Percentiles rank a stretch among this genome's conserved stretches.
Conservation (phyloP, 23 tunicate species). For the Styela clava region DNA sequence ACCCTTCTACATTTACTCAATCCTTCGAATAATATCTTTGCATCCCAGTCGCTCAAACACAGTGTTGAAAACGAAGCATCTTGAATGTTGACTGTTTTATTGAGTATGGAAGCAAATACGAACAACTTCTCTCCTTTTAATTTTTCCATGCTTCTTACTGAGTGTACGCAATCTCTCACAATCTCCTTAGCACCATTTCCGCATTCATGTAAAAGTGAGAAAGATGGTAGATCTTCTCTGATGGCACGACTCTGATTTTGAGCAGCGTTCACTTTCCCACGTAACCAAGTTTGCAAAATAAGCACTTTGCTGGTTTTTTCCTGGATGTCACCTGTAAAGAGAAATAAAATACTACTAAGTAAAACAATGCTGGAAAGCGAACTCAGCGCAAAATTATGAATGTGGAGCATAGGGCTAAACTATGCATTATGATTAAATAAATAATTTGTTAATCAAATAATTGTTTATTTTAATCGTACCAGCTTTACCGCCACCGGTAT, state of each 20-base stretch:
- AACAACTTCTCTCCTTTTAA: not conserved
- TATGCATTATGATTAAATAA: too few species aligned
- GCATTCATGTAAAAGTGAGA: not conserved
- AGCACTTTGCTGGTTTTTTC: not conserved
- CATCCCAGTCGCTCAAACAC: not conserved
- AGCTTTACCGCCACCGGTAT: too few species aligned
- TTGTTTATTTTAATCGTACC: too few species aligned
- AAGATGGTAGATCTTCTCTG: not conserved
- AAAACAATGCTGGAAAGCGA: too few species aligned
- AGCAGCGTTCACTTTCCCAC: not conserved
- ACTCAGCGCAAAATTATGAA: too few species aligned
- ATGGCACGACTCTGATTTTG: not conserved
- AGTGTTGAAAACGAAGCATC: not conserved
- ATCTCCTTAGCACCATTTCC: not conserved
- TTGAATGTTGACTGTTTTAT: not conserved
- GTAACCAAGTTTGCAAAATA: not conserved
- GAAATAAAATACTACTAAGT: too few species aligned
- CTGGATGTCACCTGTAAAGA: not conserved
- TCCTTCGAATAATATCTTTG: not conserved
- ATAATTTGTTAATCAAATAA: too few species aligned
- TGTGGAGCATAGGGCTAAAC: too few species aligned
- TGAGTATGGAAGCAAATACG: not conserved
- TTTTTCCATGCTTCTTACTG: not conserved
- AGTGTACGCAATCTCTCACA: not conserved
- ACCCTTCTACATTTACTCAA: not conserved